phyloP scores from a whole-genome alignment of 2,888 invertebrate genomes.

The Amphiduros pacificus region DNA sequence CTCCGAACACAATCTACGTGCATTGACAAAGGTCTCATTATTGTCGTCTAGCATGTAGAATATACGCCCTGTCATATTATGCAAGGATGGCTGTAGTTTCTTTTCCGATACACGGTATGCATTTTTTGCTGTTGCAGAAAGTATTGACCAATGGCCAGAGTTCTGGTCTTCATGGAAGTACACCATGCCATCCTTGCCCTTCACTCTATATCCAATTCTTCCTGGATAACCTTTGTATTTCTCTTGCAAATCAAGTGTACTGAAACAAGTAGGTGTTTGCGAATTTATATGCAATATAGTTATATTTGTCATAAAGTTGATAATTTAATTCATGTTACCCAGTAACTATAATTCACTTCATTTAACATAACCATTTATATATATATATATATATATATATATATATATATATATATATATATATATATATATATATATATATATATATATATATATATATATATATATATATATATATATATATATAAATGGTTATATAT shows the following conservation, averaged over 20 bases:
- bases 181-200: neutral
- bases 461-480: too few species aligned
- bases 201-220: neutral
- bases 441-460: too few species aligned
- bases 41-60: constrained; percentile 4
- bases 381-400: too few species aligned
- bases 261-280: neutral
- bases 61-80: neutral
- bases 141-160: neutral
- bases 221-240: constrained; percentile 5
- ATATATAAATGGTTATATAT: too few species aligned
- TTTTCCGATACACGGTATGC: constrained; percentile 2
- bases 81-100: neutral
- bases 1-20: neutral
- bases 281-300: neutral
- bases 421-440: too few species aligned
- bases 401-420: too few species aligned
- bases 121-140: neutral
- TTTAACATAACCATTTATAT: too few species aligned
- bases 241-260: neutral
- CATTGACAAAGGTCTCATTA: neutral
- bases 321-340: neutral
- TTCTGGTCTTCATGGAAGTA: neutral
- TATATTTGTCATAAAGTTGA: neutral
- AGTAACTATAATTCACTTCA: neutral